A percentile compares a stretch with the other conserved stretches of the same genome.
phyloP scores from a whole-genome alignment of 2,888 invertebrate genomes.

The Calameuta filiformis region DNA sequence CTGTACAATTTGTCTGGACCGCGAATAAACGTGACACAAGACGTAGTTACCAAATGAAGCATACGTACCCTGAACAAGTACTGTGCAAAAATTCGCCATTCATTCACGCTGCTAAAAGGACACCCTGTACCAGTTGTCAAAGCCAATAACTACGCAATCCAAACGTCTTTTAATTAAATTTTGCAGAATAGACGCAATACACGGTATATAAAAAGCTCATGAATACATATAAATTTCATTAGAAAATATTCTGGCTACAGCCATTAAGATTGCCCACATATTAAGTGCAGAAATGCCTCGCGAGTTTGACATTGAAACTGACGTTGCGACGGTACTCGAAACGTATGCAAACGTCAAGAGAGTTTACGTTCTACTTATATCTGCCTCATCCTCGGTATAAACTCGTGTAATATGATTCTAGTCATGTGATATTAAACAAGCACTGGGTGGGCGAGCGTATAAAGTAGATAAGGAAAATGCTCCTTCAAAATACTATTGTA shows the following conservation, averaged over 20 bases:
- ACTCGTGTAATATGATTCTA: neutral
- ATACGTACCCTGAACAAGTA: neutral
- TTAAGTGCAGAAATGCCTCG: neutral
- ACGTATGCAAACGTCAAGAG: neutral
- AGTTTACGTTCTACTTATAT: neutral
- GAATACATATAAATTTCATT: neutral
- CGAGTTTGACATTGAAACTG: neutral
- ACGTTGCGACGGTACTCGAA: neutral
- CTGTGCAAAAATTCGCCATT: neutral
- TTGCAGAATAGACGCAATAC: no score
- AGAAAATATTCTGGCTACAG: neutral
- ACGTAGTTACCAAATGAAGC: neutral
- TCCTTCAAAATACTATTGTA: no score
- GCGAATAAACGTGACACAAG: neutral
- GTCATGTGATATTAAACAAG: neutral
- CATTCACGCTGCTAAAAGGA: neutral
- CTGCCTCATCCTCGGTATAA: neutral
- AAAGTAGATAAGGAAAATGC: no score
- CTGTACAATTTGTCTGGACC: neutral
- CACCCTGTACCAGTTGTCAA: no score
- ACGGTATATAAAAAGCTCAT: neutral
- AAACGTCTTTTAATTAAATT: neutral
- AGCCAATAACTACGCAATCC: no score
- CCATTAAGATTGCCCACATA: neutral
- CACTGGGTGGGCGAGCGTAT: neutral